A percentile compares a stretch with the other conserved stretches of the same genome.
Evolutionary conservation across 2,113 vertebrate species (phyloP).

Genomic region (Acanthochromis polyacanthus): DNA sequence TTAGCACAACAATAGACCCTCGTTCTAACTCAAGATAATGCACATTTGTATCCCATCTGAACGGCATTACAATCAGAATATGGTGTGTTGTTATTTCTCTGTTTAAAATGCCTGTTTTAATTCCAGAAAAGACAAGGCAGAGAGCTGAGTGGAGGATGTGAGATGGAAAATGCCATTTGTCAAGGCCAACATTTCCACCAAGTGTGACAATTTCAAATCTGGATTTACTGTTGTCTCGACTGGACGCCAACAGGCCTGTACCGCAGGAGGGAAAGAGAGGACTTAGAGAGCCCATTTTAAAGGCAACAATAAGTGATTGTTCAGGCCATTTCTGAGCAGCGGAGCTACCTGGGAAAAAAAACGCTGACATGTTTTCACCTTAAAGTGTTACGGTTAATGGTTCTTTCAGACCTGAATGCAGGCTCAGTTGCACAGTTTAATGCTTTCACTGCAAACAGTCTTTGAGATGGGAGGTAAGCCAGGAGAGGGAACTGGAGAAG

Average conservation of each 20-base stretch:
- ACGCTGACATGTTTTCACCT: no score
- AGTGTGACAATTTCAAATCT: conserved; percentile 23
- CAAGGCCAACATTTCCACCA: conserved; percentile 22
- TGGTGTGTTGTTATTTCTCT: not conserved
- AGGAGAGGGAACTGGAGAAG: no score
- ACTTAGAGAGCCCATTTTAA: not conserved
- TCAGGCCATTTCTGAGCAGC: no score
- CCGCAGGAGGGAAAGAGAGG: not conserved
- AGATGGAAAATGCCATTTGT: conserved; percentile 55
- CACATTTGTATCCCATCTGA: conserved; percentile 14
- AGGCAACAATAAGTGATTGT: no score
- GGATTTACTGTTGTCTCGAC: conserved; percentile 42
- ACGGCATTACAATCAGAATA: conserved; percentile 9
- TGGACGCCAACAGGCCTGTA: conserved; percentile 19
- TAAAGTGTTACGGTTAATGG: no score
- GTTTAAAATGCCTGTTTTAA: conserved; percentile 4
- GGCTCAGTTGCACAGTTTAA: no score
- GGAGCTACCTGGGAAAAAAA: no score
- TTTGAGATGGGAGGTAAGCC: no score
- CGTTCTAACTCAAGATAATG: conserved; percentile 18
- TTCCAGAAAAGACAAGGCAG: conserved; percentile 12
- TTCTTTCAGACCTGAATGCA: no score
- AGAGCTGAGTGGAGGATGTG: conserved; percentile 16
- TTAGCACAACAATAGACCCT: conserved; percentile 39
- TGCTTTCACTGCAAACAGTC: no score